These are phyloP conservation scores for Dinoponera quadriceps DNA, from an alignment of 1,140 invertebrate genomes.

Conservation along the genomic window DNA sequence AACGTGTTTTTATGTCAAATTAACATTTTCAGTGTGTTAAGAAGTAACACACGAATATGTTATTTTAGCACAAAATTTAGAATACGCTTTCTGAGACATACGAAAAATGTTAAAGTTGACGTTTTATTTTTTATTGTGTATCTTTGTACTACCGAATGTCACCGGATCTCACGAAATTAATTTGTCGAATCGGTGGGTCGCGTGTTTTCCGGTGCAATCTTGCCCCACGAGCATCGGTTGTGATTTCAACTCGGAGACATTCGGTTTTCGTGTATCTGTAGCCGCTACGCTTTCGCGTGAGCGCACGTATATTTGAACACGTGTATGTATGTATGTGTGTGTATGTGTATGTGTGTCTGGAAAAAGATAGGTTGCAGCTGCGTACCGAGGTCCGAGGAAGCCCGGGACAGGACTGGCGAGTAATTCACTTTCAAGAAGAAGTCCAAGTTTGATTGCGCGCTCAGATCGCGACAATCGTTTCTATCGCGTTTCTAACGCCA, in stretches of 20 bases:
- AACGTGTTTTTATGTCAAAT: too few species aligned
- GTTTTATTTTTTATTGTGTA: too few species aligned
- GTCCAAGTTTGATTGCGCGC: slow-evolving; percentile 76
- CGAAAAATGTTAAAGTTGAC: too few species aligned
- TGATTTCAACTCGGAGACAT: slow-evolving; percentile 18
- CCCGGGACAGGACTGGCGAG: slow-evolving; percentile 57
- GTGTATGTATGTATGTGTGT: slow-evolving; percentile 4
- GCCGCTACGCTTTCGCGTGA: not conserved
- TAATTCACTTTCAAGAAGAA: slow-evolving; percentile 77
- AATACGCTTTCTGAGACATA: too few species aligned
- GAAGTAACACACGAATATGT: too few species aligned
- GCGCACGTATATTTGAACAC: too few species aligned
- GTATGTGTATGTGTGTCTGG: slow-evolving; percentile 3
- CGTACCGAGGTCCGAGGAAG: slow-evolving; percentile 23
- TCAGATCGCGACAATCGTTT: slow-evolving; percentile 73
- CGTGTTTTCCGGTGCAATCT: slow-evolving; percentile 22
- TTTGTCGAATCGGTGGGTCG: not conserved
- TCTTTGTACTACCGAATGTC: not conserved
- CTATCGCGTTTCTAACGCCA: slow-evolving; percentile 68
- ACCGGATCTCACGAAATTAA: slow-evolving; percentile 24
- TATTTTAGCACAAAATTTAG: too few species aligned
- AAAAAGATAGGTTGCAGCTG: too few species aligned
- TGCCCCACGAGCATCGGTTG: slow-evolving; percentile 5
- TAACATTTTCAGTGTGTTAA: too few species aligned
- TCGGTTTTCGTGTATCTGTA: not conserved